phyloP scores from a whole-genome alignment of 2,113 vertebrate species.

The Melanostigma gelatinosum region DNA sequence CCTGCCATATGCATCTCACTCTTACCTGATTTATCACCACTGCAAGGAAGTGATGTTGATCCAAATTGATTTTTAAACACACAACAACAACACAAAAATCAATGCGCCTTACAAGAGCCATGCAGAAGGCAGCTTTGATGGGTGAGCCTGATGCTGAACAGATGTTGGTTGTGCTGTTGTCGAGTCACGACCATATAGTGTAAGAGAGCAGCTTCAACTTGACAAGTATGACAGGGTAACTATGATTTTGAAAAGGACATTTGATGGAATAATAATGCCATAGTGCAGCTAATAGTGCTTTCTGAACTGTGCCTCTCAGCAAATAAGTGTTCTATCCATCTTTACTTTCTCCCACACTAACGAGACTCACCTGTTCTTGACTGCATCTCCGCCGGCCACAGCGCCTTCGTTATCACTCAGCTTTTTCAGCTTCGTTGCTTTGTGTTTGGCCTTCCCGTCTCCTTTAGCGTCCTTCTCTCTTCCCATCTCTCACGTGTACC shows the following conservation, averaged over 20 bases:
- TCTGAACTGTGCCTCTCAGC: not conserved
- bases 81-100: constrained; percentile 43
- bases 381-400: constrained; percentile 55
- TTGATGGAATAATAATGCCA: not conserved
- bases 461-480: constrained; percentile 70
- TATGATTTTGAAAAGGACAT: constrained; percentile 11
- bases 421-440: constrained; percentile 71
- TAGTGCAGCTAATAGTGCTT: constrained; percentile 4
- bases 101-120: constrained; percentile 11
- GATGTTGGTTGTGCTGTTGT: constrained; percentile 33
- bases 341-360: not conserved
- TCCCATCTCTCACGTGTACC: constrained; percentile 64
- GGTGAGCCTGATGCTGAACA: constrained; percentile 25
- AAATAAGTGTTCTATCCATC: not conserved
- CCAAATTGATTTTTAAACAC: constrained; percentile 33
- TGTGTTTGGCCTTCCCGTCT: constrained; percentile 68
- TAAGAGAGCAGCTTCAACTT: not conserved
- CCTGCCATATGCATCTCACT: not conserved
- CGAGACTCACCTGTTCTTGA: constrained; percentile 44
- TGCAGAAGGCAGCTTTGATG: constrained; percentile 10
- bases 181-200: constrained; percentile 13
- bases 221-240: not conserved
- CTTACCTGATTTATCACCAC: constrained; percentile 28
- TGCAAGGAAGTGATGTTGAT: not conserved
- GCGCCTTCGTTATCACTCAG: constrained; percentile 49